phyloP scores from a whole-genome alignment of 2,888 invertebrate species.

The Rhaphigaster nebulosa region DNA sequence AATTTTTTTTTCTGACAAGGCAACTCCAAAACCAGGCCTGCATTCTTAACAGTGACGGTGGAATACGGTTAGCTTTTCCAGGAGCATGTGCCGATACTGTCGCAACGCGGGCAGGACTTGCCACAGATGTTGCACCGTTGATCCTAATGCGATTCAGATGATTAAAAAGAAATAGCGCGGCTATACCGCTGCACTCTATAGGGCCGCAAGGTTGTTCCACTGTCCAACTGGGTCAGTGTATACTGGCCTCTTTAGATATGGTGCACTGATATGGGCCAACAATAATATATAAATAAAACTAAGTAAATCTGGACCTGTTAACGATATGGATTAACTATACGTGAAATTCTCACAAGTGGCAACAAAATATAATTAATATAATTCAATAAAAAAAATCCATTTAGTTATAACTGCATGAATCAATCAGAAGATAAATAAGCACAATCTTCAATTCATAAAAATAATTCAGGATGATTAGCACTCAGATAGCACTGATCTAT shows the following conservation, averaged over 20 bases:
- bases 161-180: constrained; percentile 29
- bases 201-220: constrained; percentile 4
- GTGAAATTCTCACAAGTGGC: background rate
- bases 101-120: background rate
- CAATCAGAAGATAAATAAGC: too few relatives aligned
- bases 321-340: background rate
- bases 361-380: too few relatives aligned
- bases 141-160: constrained; percentile 37
- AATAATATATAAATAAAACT: background rate
- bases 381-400: too few relatives aligned
- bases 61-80: background rate
- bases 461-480: too few relatives aligned
- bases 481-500: too few relatives aligned
- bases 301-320: background rate
- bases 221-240: background rate
- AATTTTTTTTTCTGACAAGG: background rate
- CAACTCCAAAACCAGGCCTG: background rate
- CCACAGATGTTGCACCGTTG: constrained; percentile 33
- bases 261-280: background rate
- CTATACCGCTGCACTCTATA: background rate
- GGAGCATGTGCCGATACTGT: background rate
- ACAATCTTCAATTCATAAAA: too few relatives aligned
- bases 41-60: background rate
- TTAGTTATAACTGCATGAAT: too few relatives aligned
- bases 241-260: constrained; percentile 6